Conservation (phyloP, 2,113 vertebrate species). For the Rhagologus leucostigma region DNA sequence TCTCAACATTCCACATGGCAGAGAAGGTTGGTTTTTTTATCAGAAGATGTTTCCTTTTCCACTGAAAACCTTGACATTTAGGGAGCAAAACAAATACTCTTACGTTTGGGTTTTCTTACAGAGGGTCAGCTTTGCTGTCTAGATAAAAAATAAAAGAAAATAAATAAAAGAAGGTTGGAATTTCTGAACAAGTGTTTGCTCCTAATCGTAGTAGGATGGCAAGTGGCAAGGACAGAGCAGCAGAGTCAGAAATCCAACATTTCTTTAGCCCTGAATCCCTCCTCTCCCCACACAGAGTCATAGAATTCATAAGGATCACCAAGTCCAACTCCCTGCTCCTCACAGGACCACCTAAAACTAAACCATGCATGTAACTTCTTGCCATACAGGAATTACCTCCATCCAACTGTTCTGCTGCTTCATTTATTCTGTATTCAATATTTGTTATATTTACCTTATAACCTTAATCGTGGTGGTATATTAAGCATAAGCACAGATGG, state of each 20-base stretch:
- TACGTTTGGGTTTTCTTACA: background rate
- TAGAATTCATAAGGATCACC: background rate
- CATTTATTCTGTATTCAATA: background rate
- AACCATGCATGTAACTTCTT: background rate
- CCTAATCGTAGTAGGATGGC: background rate
- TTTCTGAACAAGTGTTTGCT: background rate
- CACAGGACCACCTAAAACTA: background rate
- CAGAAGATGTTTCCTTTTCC: background rate
- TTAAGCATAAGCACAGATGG: background rate
- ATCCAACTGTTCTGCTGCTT: background rate
- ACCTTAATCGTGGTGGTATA: accelerated
- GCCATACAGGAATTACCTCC: background rate
- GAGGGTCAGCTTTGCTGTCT: background rate
- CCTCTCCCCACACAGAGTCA: background rate
- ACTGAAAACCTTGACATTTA: background rate
- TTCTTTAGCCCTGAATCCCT: background rate
- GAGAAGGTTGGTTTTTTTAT: background rate
- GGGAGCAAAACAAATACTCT: background rate
- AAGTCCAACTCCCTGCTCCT: background rate
- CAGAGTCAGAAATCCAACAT: background rate
- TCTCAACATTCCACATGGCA: background rate
- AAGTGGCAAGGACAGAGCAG: background rate
- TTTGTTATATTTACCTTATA: background rate
- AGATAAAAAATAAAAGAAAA: background rate
- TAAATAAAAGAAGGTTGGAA: background rate